These are phyloP conservation scores for Hippoglossus hippoglossus DNA, from an alignment of 2,797 vertebrate genomes.

Conservation along the genomic window DNA sequence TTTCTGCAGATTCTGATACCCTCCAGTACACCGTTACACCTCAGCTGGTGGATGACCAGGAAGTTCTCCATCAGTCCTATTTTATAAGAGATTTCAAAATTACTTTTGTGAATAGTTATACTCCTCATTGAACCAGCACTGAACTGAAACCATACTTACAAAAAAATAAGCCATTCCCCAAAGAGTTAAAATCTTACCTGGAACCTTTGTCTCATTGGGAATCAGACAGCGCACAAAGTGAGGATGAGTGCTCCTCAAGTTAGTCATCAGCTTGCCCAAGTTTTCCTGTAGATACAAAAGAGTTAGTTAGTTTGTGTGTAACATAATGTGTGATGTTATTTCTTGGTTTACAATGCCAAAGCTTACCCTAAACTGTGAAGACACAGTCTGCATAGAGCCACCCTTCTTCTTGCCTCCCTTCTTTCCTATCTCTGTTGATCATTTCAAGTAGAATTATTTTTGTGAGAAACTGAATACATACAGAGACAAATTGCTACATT, in stretches of 20 bases:
- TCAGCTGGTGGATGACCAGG: constrained; percentile 92
- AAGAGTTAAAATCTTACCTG: constrained; percentile 75
- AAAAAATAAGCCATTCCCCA: too few relatives aligned
- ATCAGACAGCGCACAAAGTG: constrained; percentile 3
- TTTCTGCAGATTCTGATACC: constrained; percentile 91
- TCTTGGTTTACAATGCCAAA: not conserved
- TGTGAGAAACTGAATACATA: not conserved
- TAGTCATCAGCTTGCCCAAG: constrained; percentile 3
- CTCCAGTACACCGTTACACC: constrained; percentile 92
- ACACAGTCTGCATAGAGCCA: constrained; percentile 93
- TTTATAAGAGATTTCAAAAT: not conserved
- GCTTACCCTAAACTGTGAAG: constrained; percentile 89
- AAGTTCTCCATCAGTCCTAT: constrained; percentile 92
- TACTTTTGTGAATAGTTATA: not conserved
- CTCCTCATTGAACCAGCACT: not conserved
- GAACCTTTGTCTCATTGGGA: constrained; percentile 44
- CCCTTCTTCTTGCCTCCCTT: constrained; percentile 92
- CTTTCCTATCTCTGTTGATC: constrained; percentile 72
- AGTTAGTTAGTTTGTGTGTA: not conserved
- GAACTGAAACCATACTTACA: too few relatives aligned
- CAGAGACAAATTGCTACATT: not conserved
- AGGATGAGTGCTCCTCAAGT: constrained; percentile 4
- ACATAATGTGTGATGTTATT: not conserved
- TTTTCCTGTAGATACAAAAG: not conserved
- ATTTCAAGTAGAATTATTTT: not conserved